Percentiles rank a stretch among this genome's conserved stretches.
phyloP scores from a whole-genome alignment of 2,797 vertebrate species.

The Acipenser oxyrinchus region DNA sequence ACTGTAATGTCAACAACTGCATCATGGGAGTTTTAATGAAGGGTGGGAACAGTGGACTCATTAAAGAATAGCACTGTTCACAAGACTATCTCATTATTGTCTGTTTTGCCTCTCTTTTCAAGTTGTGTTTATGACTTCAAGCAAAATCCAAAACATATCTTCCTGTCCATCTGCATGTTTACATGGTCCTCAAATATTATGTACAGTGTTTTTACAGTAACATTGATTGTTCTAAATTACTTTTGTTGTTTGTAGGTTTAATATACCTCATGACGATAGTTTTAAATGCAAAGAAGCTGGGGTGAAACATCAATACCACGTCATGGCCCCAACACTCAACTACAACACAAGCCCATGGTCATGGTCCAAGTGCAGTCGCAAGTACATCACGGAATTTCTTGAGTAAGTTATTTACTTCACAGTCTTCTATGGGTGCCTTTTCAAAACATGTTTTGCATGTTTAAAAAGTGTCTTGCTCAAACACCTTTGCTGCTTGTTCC shows the following conservation, averaged over 20 bases:
- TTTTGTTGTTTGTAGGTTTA: constrained; percentile 65
- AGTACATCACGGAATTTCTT: constrained; percentile 93
- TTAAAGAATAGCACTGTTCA: too few relatives aligned
- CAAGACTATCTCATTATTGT: too few relatives aligned
- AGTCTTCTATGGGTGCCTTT: neutral
- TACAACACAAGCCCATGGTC: constrained; percentile 93
- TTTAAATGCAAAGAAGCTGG: constrained; percentile 88
- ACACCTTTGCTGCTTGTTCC: constrained; percentile 53
- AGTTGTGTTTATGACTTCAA: too few relatives aligned
- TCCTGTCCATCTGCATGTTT: too few relatives aligned
- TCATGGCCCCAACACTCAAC: constrained; percentile 94
- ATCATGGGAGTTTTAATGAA: too few relatives aligned
- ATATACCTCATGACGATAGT: constrained; percentile 92
- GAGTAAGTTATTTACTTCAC: constrained; percentile 68
- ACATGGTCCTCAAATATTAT: neutral
- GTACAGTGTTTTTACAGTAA: neutral
- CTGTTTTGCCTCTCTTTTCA: too few relatives aligned
- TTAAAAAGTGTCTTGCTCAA: constrained; percentile 15
- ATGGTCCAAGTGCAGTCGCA: constrained; percentile 97
- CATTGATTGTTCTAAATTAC: too few relatives aligned
- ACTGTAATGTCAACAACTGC: too few relatives aligned
- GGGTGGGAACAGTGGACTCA: too few relatives aligned
- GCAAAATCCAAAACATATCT: too few relatives aligned
- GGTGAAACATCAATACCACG: constrained; percentile 84
- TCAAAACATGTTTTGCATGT: neutral